Conservation (phyloP, 2,113 vertebrate species). For the Apteryx owenii region DNA sequence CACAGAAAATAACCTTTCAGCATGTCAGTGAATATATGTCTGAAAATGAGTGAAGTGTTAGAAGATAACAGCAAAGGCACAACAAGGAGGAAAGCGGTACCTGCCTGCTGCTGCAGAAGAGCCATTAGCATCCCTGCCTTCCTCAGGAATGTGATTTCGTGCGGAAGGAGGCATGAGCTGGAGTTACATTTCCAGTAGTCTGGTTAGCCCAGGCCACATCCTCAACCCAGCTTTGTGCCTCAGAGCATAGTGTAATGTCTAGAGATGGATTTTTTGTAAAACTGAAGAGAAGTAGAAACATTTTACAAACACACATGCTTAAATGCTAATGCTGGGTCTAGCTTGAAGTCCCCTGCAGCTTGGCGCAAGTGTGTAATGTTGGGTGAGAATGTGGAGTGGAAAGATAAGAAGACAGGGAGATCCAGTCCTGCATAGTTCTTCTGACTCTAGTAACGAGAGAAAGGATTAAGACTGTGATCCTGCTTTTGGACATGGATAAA, state of each 20-base stretch:
- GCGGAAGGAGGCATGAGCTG: background rate
- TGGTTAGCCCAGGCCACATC: rapidly evolving
- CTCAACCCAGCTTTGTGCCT: background rate
- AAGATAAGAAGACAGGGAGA: background rate
- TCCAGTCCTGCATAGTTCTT: background rate
- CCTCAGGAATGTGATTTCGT: background rate
- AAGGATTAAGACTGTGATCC: background rate
- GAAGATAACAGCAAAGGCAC: background rate
- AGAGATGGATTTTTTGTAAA: background rate
- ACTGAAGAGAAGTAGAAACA: background rate
- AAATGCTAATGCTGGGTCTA: background rate
- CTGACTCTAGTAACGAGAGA: background rate
- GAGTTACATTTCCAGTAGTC: no score
- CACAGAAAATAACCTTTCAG: background rate
- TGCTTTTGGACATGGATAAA: background rate
- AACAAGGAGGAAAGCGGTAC: background rate
- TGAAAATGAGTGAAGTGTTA: background rate
- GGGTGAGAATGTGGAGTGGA: no score
- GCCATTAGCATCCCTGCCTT: background rate
- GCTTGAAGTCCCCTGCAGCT: background rate
- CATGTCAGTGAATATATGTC: rapidly evolving
- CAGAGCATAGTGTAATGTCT: background rate
- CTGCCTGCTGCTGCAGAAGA: background rate
- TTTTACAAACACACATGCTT: background rate
- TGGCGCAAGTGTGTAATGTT: no score